phyloP scores from a whole-genome alignment of 2,888 invertebrate species.

The Sceliomorpha sp. region DNA sequence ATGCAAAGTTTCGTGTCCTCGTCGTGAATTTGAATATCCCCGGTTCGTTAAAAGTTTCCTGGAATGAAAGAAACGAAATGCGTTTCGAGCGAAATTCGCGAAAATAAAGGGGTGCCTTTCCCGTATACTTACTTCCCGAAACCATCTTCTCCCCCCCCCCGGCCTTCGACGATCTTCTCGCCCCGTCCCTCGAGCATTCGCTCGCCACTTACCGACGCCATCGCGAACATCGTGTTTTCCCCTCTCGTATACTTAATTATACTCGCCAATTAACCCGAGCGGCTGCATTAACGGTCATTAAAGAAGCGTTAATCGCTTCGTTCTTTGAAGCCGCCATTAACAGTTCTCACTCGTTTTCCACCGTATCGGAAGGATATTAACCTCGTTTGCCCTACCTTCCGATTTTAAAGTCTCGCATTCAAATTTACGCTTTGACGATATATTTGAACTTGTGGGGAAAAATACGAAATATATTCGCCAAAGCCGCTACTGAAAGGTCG shows the following conservation, averaged over 20 bases:
- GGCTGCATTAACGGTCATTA: slow-evolving; percentile 1
- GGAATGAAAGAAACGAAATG: neutral
- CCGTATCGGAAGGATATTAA: no score
- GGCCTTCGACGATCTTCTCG: neutral
- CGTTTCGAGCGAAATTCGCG: neutral
- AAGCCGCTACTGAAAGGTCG: no score
- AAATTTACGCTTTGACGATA: no score
- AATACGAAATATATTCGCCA: no score
- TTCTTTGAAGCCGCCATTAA: no score
- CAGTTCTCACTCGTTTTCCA: no score
- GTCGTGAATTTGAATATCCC: neutral
- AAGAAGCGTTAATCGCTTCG: slow-evolving; percentile 6
- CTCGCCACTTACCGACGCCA: neutral
- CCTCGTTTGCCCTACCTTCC: no score
- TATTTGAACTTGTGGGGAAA: no score
- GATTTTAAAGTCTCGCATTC: no score
- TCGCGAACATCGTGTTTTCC: slow-evolving; percentile 3
- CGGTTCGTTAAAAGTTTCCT: neutral
- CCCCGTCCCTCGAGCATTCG: neutral
- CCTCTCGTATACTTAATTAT: neutral
- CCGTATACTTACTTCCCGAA: neutral
- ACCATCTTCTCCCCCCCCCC: neutral
- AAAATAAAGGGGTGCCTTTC: neutral
- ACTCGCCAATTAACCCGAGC: slow-evolving; percentile 4
- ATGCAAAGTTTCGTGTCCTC: no score